Evolutionary conservation across 2,888 invertebrate species (phyloP), one percentile per base, ranked within the genome.

Genomic region (Brachynemurus nebulosus): DNA sequence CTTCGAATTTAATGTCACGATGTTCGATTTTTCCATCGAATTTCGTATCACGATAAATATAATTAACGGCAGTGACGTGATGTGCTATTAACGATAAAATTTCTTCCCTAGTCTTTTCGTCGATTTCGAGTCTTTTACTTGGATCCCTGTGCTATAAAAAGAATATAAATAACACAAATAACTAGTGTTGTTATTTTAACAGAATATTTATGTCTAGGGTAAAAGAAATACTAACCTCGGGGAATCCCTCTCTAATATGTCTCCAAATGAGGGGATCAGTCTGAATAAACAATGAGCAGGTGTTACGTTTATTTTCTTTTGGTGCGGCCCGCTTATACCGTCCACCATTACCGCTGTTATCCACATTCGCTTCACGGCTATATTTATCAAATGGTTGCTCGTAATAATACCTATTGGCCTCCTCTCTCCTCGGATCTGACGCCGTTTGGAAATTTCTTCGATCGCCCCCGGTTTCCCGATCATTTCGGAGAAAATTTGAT

Each of bases 241-340:
- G 77, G 58, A 82, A 81, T 47, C 80, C 78, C 58, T 80, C 84
- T 54, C 85, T 74, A 57, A 97, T 89, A 62, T 95, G 91, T 59
- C 85, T 78, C 92, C 96, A 98, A 63, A 98, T 86, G 54, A 93
- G 79, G 52, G 97, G 96, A 71, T 98, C 98, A 17, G 98, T 96
- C 69, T 97, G 95, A 65, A 98, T 90, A 65, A 86, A 96, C 52
- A 97, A 76, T 45, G 92, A 90, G 65, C 96, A 97, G 46, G 93
- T 89, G 65, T 88, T 89, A 55, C 78, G 80, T 59, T 79, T 80
- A 61, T 84, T 77, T 54, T 80, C 83, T 61, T 46, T 71, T 62
- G 27, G 74, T 65, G 19, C 75, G 76, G 45, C 63, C 51, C 51
- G 57, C 60, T 41, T 57, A 55, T 47, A 60, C 50, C 30, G 45